A percentile compares a stretch with the other conserved stretches of the same genome.
phyloP scores from a whole-genome alignment of 2,888 invertebrate genomes.

The Cancer borealis region DNA sequence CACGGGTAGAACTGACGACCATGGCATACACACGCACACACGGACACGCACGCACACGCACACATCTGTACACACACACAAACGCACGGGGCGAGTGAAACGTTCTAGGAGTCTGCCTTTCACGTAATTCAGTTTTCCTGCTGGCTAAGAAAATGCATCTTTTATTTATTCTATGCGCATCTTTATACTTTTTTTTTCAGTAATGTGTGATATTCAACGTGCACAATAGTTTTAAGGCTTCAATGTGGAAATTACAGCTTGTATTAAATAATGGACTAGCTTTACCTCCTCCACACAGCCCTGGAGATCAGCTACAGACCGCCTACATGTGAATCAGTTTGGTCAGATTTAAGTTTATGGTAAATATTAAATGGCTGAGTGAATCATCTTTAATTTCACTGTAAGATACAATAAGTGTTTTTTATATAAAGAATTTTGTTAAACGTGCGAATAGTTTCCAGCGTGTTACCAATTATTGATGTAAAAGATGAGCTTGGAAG shows the following conservation, averaged over 20 bases:
- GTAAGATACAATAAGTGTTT: neutral
- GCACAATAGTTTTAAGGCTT: neutral
- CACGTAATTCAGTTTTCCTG: neutral
- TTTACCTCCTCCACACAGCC: neutral
- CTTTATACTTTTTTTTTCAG: neutral
- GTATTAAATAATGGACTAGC: neutral
- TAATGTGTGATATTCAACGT: neutral
- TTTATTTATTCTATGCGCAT: neutral
- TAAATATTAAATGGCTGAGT: neutral
- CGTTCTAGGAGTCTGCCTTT: neutral
- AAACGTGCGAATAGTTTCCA: neutral
- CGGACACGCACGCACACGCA: constrained; percentile 42
- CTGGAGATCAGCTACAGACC: neutral
- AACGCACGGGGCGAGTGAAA: constrained; percentile 17
- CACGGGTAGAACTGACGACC: constrained; percentile 37
- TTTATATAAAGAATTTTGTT: too few species aligned
- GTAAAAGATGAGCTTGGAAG: neutral
- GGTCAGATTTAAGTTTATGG: neutral
- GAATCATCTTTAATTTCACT: neutral
- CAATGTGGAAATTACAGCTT: neutral
- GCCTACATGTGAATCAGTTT: neutral
- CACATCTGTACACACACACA: constrained; percentile 46
- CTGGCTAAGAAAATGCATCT: neutral
- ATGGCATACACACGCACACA: neutral
- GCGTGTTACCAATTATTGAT: neutral